Conservation (phyloP, 2,797 vertebrate species). For the Tapirus indicus region DNA sequence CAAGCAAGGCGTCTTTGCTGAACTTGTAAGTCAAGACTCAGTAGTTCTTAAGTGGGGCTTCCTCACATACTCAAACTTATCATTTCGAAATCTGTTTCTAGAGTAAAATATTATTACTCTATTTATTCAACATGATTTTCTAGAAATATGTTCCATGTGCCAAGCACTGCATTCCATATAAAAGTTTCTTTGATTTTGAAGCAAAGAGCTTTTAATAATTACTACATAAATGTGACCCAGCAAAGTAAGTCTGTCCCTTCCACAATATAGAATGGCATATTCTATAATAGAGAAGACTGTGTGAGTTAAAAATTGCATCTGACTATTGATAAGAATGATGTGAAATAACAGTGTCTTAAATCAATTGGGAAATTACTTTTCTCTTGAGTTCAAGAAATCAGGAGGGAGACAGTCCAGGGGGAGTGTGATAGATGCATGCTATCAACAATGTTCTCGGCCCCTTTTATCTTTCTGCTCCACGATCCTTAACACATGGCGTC, state of each 20-base stretch:
- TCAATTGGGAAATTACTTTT: conserved; percentile 46
- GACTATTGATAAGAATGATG: conserved; percentile 53
- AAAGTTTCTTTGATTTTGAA: conserved; percentile 66
- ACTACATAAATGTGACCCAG: conserved; percentile 15
- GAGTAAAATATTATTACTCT: conserved; percentile 20
- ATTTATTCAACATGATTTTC: conserved; percentile 46
- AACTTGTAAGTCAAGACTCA: not conserved
- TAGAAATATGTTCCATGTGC: conserved; percentile 39
- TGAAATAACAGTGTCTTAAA: conserved; percentile 11
- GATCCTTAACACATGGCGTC: conserved; percentile 59
- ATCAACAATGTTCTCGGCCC: conserved; percentile 9
- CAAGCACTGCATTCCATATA: not conserved
- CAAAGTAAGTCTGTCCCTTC: conserved; percentile 47
- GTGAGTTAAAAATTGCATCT: conserved; percentile 43
- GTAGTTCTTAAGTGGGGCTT: not conserved
- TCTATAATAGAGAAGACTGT: not conserved
- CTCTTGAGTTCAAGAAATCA: conserved; percentile 37
- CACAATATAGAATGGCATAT: not conserved
- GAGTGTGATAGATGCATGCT: conserved; percentile 48
- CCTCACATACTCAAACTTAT: not conserved
- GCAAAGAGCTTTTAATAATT: conserved; percentile 55
- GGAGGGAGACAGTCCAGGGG: conserved; percentile 50
- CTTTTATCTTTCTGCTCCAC: conserved; percentile 65
- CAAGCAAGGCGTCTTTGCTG: not conserved
- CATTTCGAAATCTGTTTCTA: not conserved